Evolutionary conservation across 1,140 invertebrate species (phyloP).

Genomic region (Subanguina moxae): DNA sequence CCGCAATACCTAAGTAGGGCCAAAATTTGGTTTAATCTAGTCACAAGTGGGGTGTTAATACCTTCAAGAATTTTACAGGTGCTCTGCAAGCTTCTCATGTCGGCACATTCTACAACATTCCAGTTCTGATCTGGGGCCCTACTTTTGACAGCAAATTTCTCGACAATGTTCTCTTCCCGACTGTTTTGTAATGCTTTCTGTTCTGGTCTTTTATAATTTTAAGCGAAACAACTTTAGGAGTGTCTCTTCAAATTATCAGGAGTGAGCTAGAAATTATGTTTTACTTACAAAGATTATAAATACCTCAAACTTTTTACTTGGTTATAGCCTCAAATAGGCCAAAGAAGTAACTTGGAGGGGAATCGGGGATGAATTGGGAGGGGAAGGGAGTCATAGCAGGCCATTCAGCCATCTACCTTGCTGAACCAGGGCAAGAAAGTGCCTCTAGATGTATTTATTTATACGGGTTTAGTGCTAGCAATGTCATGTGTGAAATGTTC

Average conservation of each 20-base stretch:
- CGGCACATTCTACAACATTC: slow-evolving; percentile 38
- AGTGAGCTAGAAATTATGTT: neutral
- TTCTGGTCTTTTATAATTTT: too few relatives aligned
- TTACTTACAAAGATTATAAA: too few relatives aligned
- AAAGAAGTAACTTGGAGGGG: too few relatives aligned
- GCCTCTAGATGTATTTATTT: too few relatives aligned
- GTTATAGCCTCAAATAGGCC: neutral
- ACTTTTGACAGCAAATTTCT: slow-evolving; percentile 25
- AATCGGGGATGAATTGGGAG: too few relatives aligned
- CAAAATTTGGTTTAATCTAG: too few relatives aligned
- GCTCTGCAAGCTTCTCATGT: slow-evolving; percentile 20
- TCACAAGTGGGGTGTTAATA: too few relatives aligned
- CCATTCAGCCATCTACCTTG: too few relatives aligned
- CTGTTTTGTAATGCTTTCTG: neutral
- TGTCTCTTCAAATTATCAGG: neutral
- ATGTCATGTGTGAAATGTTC: neutral
- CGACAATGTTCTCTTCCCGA: slow-evolving; percentile 28
- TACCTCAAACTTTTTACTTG: neutral
- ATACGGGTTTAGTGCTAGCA: neutral
- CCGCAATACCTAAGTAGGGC: too few relatives aligned
- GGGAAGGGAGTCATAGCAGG: too few relatives aligned
- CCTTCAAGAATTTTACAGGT: slow-evolving; percentile 5
- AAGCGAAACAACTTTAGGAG: too few relatives aligned
- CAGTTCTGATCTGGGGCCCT: slow-evolving; percentile 40
- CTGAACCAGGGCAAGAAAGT: too few relatives aligned